Evolutionary conservation across 1,140 invertebrate species (phyloP).

Genomic region (Oryzaephilus surinamensis): DNA sequence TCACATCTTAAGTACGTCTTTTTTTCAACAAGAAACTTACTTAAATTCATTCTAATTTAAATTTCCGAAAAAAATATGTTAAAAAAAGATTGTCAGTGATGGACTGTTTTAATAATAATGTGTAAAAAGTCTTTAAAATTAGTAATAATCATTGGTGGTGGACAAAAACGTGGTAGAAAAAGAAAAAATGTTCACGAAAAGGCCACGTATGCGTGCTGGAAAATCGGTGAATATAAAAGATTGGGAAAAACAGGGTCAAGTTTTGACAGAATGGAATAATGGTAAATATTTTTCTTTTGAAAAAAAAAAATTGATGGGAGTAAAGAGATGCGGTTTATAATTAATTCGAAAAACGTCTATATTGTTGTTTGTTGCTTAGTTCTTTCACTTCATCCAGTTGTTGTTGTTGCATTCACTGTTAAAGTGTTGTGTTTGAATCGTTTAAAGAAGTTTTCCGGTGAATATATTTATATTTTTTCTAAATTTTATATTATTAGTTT

Average conservation of each 20-base stretch:
- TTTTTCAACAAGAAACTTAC: no score
- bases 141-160: not conserved
- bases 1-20: no score
- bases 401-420: not conserved
- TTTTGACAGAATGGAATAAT: slow-evolving; percentile 31
- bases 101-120: not conserved
- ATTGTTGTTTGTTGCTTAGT: not conserved
- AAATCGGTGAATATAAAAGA: slow-evolving; percentile 27
- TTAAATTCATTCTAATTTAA: not conserved
- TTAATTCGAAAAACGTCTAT: no score
- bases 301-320: not conserved
- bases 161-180: slow-evolving; percentile 7
- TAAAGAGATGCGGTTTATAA: no score
- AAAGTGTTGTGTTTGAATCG: not conserved
- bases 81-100: not conserved
- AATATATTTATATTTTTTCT: not conserved
- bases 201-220: slow-evolving; percentile 23
- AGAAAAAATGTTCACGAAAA: no score
- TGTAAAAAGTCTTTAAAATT: not conserved
- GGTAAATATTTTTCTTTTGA: slow-evolving; percentile 26
- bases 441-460: not conserved
- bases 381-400: not conserved
- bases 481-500: no score
- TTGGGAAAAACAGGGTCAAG: slow-evolving; percentile 32
- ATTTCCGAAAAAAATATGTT: not conserved